Evolutionary conservation across 2,888 invertebrate genomes (phyloP).

Genomic region (Rosalia funebris): DNA sequence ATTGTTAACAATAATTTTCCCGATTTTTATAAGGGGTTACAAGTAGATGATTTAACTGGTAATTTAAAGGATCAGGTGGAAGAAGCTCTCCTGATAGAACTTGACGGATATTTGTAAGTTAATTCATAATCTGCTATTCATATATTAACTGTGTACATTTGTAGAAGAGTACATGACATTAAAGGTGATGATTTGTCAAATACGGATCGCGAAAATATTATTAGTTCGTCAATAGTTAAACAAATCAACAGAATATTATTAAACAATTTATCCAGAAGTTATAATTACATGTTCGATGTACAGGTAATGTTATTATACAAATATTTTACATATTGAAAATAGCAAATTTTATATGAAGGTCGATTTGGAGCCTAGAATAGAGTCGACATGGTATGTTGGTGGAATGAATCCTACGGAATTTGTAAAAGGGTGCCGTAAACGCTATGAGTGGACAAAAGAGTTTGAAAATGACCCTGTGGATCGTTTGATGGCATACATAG

Average conservation of each 20-base stretch:
- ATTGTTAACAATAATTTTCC: constrained; percentile 71
- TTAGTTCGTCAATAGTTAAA: constrained; percentile 68
- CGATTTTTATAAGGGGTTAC: constrained; percentile 65
- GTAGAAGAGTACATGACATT: constrained; percentile 55
- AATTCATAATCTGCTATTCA: neutral
- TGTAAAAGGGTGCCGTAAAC: constrained; percentile 59
- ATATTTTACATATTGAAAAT: neutral
- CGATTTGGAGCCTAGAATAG: constrained; percentile 81
- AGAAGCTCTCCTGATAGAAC: constrained; percentile 74
- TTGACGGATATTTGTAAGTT: constrained; percentile 67
- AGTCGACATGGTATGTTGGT: constrained; percentile 88
- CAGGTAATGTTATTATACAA: constrained; percentile 64
- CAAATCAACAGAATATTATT: constrained; percentile 77
- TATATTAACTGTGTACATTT: too few relatives aligned
- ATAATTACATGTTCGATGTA: constrained; percentile 71
- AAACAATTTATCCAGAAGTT: constrained; percentile 69
- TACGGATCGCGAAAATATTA: constrained; percentile 62
- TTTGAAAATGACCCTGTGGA: constrained; percentile 69
- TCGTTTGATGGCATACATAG: constrained; percentile 76
- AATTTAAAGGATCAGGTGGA: constrained; percentile 70
- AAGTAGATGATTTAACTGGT: constrained; percentile 63
- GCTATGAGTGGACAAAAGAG: constrained; percentile 61
- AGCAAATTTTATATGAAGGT: constrained; percentile 63
- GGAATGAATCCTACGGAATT: constrained; percentile 71
- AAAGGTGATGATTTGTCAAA: constrained; percentile 51